Base-by-base conservation (phyloP, 2,888 invertebrate species). In the Caprella mutica region DNA sequence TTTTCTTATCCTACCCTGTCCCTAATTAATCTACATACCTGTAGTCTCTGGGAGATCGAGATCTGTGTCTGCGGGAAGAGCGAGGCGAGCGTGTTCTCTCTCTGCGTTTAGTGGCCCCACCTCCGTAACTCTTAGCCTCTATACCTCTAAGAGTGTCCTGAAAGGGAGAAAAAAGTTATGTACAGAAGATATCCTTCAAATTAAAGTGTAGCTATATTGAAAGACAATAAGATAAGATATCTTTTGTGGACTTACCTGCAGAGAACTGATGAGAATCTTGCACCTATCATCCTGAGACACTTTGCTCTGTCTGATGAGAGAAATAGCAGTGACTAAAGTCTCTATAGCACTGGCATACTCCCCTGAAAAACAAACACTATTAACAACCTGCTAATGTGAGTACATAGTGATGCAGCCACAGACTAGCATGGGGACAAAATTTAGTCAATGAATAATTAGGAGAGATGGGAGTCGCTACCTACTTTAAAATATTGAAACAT, bases 341-440 rank as follows among this genome's bases (percentile, higher is more conserved):
- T 98, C 97, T 65, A 98, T 94, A 51, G 98, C 98, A 73, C 92
- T 92, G 2, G 92, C 91, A 75, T 90, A 94, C 75, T 99, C 97
- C 9, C 96, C 80, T 77, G 69, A 50, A 56, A 44, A 65, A 65
- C 17, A 39, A 58, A 46, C 19, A 58, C 42, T 48, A 53, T 24
- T 40, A 44, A 58, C 58, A n/a, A n/a, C n/a, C n/a, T n/a, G n/a
- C n/a, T n/a, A n/a, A n/a, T n/a, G n/a, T n/a, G n/a, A n/a, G n/a
- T n/a, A n/a, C n/a, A n/a, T n/a, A n/a, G n/a, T n/a, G n/a, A n/a
- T n/a, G n/a, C n/a, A n/a, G n/a, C n/a, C n/a, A n/a, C n/a, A n/a
- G n/a, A n/a, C n/a, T n/a, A n/a, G n/a, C n/a, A n/a, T n/a, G n/a
- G n/a, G n/a, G n/a, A n/a, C n/a, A n/a, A n/a, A n/a, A n/a, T n/a